Conservation (phyloP, 1,140 invertebrate species). For the Paraescarpia echinospica region DNA sequence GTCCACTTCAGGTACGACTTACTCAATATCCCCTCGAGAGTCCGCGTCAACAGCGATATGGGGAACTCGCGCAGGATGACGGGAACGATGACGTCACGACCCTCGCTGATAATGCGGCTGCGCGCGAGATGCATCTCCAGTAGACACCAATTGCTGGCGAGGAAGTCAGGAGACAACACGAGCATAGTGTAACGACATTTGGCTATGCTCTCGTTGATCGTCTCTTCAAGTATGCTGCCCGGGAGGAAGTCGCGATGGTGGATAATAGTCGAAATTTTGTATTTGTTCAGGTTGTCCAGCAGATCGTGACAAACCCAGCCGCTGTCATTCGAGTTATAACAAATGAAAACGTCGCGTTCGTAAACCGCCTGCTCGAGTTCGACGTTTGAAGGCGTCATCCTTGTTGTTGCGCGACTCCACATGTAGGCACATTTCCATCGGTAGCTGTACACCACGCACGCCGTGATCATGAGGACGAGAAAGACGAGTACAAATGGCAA, state of each 20-base stretch:
- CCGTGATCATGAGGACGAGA: background rate
- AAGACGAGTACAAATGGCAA: background rate
- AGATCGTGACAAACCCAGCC: background rate
- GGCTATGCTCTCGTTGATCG: constrained; percentile 20
- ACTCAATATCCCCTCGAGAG: background rate
- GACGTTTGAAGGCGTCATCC: background rate
- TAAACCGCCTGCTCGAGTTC: background rate
- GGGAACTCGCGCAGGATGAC: constrained; percentile 1
- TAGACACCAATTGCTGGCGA: constrained; percentile 21
- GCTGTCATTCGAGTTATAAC: background rate
- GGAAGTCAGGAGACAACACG: background rate
- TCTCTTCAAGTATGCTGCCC: constrained; percentile 14
- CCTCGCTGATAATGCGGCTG: background rate
- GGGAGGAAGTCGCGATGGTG: constrained; percentile 18
- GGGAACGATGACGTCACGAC: constrained; percentile 9
- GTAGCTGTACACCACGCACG: background rate
- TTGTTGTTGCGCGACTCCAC: background rate
- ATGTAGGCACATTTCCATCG: background rate
- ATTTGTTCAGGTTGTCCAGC: constrained; percentile 15
- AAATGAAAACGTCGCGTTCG: constrained; percentile 12
- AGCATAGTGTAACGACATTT: constrained; percentile 25
- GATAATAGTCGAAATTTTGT: background rate
- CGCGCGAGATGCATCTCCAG: constrained; percentile 17
- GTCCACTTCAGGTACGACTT: background rate
- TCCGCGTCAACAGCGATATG: background rate